These are phyloP conservation scores for Heloderma charlesbogerti DNA, from an alignment of 2,113 vertebrate genomes.

Conservation along the genomic window DNA sequence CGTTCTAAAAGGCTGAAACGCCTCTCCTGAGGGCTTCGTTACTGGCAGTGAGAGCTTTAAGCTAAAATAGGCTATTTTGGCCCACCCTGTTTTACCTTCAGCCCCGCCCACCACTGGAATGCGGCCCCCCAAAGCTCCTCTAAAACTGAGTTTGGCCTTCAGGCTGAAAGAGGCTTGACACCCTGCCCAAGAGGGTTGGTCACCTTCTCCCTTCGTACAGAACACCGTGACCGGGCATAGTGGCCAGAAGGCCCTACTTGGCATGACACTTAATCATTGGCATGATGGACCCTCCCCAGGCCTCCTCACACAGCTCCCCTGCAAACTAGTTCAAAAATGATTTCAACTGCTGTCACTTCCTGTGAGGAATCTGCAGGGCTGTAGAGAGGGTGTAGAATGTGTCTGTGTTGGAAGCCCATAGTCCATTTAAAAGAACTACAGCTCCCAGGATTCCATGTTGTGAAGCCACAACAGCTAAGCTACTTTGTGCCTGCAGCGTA, in stretches of 20 bases:
- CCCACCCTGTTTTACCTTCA: too few species aligned
- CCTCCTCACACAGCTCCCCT: not conserved
- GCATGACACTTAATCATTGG: too few species aligned
- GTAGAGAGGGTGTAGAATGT: not conserved
- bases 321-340: not conserved
- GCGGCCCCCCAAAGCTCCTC: too few species aligned
- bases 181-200: not conserved
- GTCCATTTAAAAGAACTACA: not conserved
- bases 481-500: not conserved
- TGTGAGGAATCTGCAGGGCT: not conserved
- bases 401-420: not conserved
- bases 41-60: too few species aligned
- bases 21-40: too few species aligned
- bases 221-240: not conserved
- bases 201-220: not conserved
- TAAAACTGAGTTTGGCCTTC: too few species aligned
- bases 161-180: not conserved
- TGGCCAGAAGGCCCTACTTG: too few species aligned
- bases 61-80: too few species aligned
- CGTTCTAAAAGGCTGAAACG: too few species aligned
- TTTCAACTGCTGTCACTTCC: not conserved
- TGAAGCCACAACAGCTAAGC: too few species aligned
- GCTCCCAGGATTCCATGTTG: not conserved
- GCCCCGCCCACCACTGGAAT: too few species aligned
- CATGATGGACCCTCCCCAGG: too few species aligned